Conservation (phyloP, 2,797 vertebrate species). For the Miichthys miiuy region DNA sequence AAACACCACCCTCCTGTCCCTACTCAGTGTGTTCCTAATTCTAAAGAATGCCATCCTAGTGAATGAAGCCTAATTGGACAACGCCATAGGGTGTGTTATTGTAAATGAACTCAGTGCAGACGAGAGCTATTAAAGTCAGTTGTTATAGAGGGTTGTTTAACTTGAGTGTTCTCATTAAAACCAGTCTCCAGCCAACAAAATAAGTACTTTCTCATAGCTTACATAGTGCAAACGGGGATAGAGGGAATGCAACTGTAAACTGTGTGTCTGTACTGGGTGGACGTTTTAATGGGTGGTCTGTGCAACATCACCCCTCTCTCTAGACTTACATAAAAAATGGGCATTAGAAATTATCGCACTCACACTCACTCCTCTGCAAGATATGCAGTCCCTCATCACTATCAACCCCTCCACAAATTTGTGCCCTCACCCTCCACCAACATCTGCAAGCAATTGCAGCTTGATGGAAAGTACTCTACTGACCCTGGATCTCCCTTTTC, state of each 20-base stretch:
- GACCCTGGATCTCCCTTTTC: constrained; percentile 57
- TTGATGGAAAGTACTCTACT: constrained; percentile 59
- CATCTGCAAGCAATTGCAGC: constrained; percentile 83
- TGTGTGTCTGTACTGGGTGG: constrained; percentile 27
- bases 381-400: constrained; percentile 50
- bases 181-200: constrained; percentile 74
- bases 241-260: constrained; percentile 44
- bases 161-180: constrained; percentile 78
- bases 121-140: constrained; percentile 75
- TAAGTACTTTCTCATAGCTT: constrained; percentile 68
- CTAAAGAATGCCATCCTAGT: constrained; percentile 61
- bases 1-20: constrained; percentile 39
- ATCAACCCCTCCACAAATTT: constrained; percentile 51
- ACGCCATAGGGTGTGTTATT: constrained; percentile 64
- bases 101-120: constrained; percentile 77
- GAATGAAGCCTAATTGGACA: constrained; percentile 62
- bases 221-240: constrained; percentile 55
- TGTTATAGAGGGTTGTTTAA: constrained; percentile 77
- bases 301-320: constrained; percentile 63
- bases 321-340: constrained; percentile 58
- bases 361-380: constrained; percentile 29
- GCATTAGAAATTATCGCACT: constrained; percentile 59
- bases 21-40: constrained; percentile 43
- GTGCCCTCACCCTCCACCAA: constrained; percentile 54
- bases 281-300: constrained; percentile 68